Evolutionary conservation across 2,888 invertebrate species (phyloP).

Genomic region (Hesperia comma): DNA sequence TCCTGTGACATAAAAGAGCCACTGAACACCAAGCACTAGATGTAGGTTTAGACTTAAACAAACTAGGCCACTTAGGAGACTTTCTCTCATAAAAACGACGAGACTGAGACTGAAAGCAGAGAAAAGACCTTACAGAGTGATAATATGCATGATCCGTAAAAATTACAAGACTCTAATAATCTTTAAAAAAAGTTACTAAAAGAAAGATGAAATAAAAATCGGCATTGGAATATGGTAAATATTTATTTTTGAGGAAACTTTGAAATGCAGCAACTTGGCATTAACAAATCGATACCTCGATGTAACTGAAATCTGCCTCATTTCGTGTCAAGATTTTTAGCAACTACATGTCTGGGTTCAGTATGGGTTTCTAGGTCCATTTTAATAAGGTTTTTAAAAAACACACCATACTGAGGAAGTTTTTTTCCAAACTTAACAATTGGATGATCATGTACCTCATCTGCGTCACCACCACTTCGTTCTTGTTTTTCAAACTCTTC

Average conservation of each 20-base stretch:
- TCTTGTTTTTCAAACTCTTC: slow-evolving; percentile 44
- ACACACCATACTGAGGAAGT: slow-evolving; percentile 59
- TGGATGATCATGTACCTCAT: slow-evolving; percentile 48
- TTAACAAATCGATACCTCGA: background rate
- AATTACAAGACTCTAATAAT: background rate
- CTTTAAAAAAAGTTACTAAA: background rate
- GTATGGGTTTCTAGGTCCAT: slow-evolving; percentile 49
- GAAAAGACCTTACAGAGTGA: slow-evolving; percentile 34
- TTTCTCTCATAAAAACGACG: slow-evolving; percentile 50
- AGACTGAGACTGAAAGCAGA: slow-evolving; percentile 55
- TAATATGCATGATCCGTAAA: background rate
- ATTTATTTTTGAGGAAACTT: background rate
- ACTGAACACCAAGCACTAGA: slow-evolving; percentile 62
- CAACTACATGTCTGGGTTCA: slow-evolving; percentile 57
- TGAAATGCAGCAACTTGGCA: background rate
- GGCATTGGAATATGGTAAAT: background rate
- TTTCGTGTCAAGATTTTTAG: slow-evolving; percentile 38
- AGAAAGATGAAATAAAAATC: slow-evolving; percentile 8
- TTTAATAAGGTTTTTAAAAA: slow-evolving; percentile 56
- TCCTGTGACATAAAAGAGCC: slow-evolving; percentile 56
- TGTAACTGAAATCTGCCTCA: background rate
- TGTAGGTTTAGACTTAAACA: slow-evolving; percentile 35
- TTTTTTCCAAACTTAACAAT: slow-evolving; percentile 56
- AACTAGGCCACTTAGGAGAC: slow-evolving; percentile 24
- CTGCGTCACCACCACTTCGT: slow-evolving; percentile 44